Base-by-base conservation (phyloP, 2,888 invertebrate species). In the Sylvicola cinctus region DNA sequence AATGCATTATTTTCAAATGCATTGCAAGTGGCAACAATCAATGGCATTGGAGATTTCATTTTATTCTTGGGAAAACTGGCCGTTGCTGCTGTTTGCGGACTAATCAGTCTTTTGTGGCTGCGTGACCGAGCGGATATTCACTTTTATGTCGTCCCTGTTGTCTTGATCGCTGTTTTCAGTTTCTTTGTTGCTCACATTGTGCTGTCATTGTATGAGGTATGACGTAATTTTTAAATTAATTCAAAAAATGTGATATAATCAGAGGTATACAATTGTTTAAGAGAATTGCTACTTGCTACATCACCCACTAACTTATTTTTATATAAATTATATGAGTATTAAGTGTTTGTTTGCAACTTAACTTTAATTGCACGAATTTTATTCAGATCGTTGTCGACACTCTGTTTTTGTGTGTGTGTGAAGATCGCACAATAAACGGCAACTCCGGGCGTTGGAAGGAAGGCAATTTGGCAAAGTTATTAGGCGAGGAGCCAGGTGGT, bases 181-280 rank as follows among this genome's bases (percentile, higher is more conserved):
- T 93, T 85, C 57, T 84, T 91, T 50, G 81, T 93, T 41, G 83
- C 91, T 6, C 90, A 93, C 51, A 84, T 87, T 54, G 79, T 93
- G 39, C 68, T 93, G 35, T 88, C 90, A 5, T 66, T 93, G 3
- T 93, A 90, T 49, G 91, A 93, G 75, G 90, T 88, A 41, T 40
- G 29, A 34, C 3, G 26, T 23, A n/a, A n/a, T n/a, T n/a, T n/a
- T n/a, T n/a, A n/a, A n/a, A n/a, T n/a, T n/a, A n/a, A n/a, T n/a
- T n/a, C n/a, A n/a, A n/a, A n/a, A n/a, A n/a, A n/a, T n/a, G n/a
- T n/a, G n/a, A n/a, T n/a, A n/a, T n/a, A n/a, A n/a, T n/a, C n/a
- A n/a, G n/a, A n/a, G n/a, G n/a, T n/a, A n/a, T n/a, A n/a, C n/a
- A n/a, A n/a, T n/a, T n/a, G n/a, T n/a, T n/a, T n/a, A n/a, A n/a